phyloP scores from a whole-genome alignment of 1,140 invertebrate species.

The Zaprionus africanus region DNA sequence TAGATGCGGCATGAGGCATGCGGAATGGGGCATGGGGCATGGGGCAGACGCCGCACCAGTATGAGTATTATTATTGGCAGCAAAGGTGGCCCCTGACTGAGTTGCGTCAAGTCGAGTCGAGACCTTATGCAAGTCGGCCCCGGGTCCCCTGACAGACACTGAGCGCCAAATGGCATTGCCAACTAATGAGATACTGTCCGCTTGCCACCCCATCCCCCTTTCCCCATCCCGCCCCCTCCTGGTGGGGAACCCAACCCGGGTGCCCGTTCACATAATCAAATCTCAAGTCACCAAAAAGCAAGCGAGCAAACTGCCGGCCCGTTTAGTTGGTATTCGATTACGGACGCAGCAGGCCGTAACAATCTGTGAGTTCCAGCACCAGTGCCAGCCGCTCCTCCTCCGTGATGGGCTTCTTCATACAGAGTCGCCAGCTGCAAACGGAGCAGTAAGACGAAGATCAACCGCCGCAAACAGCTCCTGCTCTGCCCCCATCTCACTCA shows the following conservation, averaged over 20 bases:
- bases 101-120: slow-evolving; percentile 55
- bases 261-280: slow-evolving; percentile 66
- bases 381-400: neutral
- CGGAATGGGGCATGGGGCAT: slow-evolving; percentile 34
- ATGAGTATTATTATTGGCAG: slow-evolving; percentile 75
- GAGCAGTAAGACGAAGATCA: slow-evolving; percentile 56
- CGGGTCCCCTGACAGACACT: slow-evolving; percentile 23
- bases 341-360: slow-evolving; percentile 49
- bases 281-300: slow-evolving; percentile 72
- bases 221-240: neutral
- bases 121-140: slow-evolving; percentile 67
- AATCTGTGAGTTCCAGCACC: neutral
- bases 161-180: slow-evolving; percentile 65
- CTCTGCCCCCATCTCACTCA: neutral
- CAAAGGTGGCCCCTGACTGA: slow-evolving; percentile 67
- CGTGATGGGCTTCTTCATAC: slow-evolving; percentile 72
- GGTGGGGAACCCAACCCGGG: neutral
- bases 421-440: slow-evolving; percentile 58
- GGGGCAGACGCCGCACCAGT: neutral
- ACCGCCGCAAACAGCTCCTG: neutral
- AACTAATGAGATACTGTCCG: slow-evolving; percentile 70
- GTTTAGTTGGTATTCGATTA: slow-evolving; percentile 72
- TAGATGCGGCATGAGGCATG: slow-evolving; percentile 45
- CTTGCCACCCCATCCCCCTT: neutral
- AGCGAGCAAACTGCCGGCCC: slow-evolving; percentile 31